Base-by-base conservation (phyloP, 2,888 invertebrate species). In the Baccha elongata region DNA sequence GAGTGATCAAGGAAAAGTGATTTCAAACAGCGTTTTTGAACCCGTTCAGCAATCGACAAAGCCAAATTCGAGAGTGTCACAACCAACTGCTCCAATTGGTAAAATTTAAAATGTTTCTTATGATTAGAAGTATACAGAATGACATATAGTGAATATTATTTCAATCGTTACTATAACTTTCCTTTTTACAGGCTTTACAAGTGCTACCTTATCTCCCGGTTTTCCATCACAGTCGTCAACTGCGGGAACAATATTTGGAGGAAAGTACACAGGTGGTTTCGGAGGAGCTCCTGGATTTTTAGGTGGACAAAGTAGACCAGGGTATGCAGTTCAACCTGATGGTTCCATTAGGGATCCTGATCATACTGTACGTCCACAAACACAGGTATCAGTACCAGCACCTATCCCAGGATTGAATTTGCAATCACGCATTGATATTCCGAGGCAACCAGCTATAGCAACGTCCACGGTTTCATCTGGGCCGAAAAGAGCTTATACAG, bases 1-100 rank as follows among this genome's bases (percentile, higher is more conserved):
- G 83, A 90, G 89, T 81, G 88, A 88, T 50, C 89, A 89, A 32
- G 90, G 90, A 72, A 89, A 90, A 84, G 89, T 90, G 37, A 88
- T 89, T 29, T 89, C 87, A 13, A 89, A 85, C 13, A 86, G 85
- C 62, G 67, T 85, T 10, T 86, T 86, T 23, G 65, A 84, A 32
- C 37, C 50, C 2, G 42, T 5, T 0, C 67, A 64, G 13, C 50
- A 86, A 84, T 90, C 91, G 0, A 87, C 88, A 55, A 91, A 90
- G 85, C 78, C 85, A 0, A 11, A 11, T 10, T 81, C 83, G 32
- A 85, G 84, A 15, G 46, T 74, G 11, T 52, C 60, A 4, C 67
- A 65, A 29, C 50, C 71, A 23, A 5, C 23, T 13, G 15, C 71
- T 32, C 58, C 78, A 2, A 67, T 58, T 53, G 78, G 78, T 78